Conservation (phyloP, 2,797 vertebrate species). For the Tenualosa thibaudeaui region DNA sequence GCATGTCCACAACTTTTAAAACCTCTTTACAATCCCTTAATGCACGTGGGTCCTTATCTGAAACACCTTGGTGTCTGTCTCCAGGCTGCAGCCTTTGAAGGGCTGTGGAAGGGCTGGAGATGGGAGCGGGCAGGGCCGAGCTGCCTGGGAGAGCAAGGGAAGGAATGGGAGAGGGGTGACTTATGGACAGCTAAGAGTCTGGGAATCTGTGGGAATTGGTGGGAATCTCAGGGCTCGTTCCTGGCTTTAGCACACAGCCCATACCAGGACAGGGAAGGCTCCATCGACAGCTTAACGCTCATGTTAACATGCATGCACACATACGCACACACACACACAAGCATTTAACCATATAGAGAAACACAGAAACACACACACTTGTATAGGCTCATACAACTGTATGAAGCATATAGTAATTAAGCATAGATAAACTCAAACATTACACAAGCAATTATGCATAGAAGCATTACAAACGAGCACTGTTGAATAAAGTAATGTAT, state of each 20-base stretch:
- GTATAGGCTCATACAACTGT: slow-evolving; percentile 59
- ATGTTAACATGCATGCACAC: slow-evolving; percentile 15
- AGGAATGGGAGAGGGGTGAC: slow-evolving; percentile 76
- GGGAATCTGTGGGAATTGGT: slow-evolving; percentile 79
- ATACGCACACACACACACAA: background rate
- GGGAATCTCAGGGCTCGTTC: slow-evolving; percentile 65
- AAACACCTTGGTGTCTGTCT: slow-evolving; percentile 86
- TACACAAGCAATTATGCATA: too few relatives aligned
- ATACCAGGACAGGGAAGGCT: slow-evolving; percentile 60
- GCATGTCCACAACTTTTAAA: slow-evolving; percentile 73
- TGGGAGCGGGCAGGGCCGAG: background rate
- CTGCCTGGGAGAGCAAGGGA: slow-evolving; percentile 35
- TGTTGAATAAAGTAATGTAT: too few relatives aligned
- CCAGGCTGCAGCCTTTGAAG: slow-evolving; percentile 81
- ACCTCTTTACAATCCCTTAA: slow-evolving; percentile 80
- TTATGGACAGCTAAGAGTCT: slow-evolving; percentile 82
- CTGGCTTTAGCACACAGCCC: slow-evolving; percentile 74
- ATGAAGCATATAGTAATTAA: slow-evolving; percentile 33
- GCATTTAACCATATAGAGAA: background rate
- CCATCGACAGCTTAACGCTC: slow-evolving; percentile 50
- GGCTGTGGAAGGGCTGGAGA: slow-evolving; percentile 75
- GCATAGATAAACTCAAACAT: too few relatives aligned
- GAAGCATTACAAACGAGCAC: too few relatives aligned
- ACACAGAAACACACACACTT: background rate
- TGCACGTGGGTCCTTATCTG: slow-evolving; percentile 84